Conservation (phyloP, 1,140 invertebrate genomes). For the Leptestheria dahalacensis region DNA sequence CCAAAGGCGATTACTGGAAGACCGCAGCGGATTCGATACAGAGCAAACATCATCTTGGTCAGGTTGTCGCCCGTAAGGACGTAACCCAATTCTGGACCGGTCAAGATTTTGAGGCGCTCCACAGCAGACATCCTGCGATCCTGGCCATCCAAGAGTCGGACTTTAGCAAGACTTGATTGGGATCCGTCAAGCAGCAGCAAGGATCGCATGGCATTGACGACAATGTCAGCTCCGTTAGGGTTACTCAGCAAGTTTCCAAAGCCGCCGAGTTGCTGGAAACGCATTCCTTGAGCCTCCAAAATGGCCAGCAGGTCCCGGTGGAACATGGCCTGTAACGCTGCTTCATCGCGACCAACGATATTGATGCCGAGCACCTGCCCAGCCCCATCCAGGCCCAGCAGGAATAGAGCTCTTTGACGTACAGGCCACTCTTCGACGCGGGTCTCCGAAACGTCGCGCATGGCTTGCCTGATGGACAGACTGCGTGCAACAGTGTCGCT, state of each 20-base stretch:
- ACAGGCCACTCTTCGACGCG: background rate
- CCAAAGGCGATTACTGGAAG: slow-evolving; percentile 4
- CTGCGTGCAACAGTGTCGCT: background rate
- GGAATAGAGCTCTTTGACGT: slow-evolving; percentile 8
- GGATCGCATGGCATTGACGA: slow-evolving; percentile 7
- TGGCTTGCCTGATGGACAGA: background rate
- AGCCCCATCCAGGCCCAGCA: background rate
- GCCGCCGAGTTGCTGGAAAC: background rate
- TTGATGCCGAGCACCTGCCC: background rate
- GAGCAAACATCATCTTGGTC: slow-evolving; percentile 9
- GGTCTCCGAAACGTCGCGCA: background rate
- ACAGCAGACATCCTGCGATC: background rate
- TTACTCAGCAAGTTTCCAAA: slow-evolving; percentile 2
- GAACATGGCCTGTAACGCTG: slow-evolving; percentile 4
- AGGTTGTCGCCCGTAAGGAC: slow-evolving; percentile 6
- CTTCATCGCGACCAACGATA: background rate
- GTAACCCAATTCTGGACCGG: background rate
- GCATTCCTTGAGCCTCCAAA: background rate
- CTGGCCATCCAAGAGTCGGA: background rate
- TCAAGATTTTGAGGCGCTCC: background rate
- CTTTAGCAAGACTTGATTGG: background rate
- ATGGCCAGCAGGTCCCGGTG: background rate
- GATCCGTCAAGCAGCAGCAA: slow-evolving; percentile 7
- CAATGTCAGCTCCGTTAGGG: background rate
- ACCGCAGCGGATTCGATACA: slow-evolving; percentile 4